These are phyloP conservation scores for Trichogramma evanescens DNA, from an alignment of 2,888 invertebrate genomes.

Conservation along the genomic window DNA sequence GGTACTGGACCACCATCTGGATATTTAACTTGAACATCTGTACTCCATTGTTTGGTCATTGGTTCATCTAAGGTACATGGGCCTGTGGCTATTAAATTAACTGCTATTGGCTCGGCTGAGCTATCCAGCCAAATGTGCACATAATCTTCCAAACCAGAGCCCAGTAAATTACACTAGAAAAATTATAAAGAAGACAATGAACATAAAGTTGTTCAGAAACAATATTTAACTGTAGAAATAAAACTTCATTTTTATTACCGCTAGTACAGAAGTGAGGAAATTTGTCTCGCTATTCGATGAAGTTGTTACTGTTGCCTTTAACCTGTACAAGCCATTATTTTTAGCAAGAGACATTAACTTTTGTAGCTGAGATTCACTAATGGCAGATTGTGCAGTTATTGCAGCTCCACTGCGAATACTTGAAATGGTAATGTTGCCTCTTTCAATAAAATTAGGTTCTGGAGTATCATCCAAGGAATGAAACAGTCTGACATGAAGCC, in stretches of 20 bases:
- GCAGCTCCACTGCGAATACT: conserved; percentile 63
- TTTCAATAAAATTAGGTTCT: conserved; percentile 54
- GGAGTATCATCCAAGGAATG: conserved; percentile 58
- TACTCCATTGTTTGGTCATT: conserved; percentile 58
- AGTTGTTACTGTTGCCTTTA: conserved; percentile 62
- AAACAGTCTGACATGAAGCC: conserved; percentile 63
- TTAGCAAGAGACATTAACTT: conserved; percentile 59
- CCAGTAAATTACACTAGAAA: conserved; percentile 64
- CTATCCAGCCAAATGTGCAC: conserved; percentile 75
- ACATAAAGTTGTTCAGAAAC: background rate
- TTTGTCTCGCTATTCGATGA: conserved; percentile 61
- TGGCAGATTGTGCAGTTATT: conserved; percentile 56
- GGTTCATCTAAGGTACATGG: conserved; percentile 44
- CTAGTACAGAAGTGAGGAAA: conserved; percentile 74
- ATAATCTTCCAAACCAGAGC: conserved; percentile 69
- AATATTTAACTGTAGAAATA: background rate
- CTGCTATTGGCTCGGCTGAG: conserved; percentile 69
- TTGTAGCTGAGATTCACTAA: conserved; percentile 53
- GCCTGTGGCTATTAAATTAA: conserved; percentile 54
- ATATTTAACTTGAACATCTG: conserved; percentile 71
- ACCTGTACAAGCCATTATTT: conserved; percentile 66
- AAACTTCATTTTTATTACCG: conserved; percentile 49
- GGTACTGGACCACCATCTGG: conserved; percentile 82
- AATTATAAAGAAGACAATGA: conserved; percentile 10
- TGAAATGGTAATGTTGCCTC: conserved; percentile 65